Base-by-base conservation (phyloP, 1,140 invertebrate species). In the Tetragonula clypearis region DNA sequence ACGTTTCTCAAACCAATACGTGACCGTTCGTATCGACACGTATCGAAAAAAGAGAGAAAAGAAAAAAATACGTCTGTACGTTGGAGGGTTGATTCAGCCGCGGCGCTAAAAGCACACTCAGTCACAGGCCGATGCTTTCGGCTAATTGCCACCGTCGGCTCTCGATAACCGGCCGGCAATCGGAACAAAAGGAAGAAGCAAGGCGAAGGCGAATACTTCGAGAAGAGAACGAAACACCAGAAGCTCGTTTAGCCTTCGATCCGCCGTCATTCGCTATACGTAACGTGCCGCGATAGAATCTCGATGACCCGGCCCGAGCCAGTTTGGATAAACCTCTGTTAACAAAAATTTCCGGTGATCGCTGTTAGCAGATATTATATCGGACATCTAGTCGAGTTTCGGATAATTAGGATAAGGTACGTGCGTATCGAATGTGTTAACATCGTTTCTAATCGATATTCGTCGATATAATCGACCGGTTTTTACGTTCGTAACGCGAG, bases 81-180 rank as follows among this genome's bases (percentile, higher is more conserved):
- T 49, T 9, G 87, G 79, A 85, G 68, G 82, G 73, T 55, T 74
- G 69, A 74, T 80, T 26, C 35, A 14, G 5, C 17, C 1, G 12
- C 4, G 15, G 56, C 77, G 72, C 84, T 88, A 83, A 89, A 86
- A 89, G 87, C 84, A 79, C 80, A 62, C 83, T 86, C 87, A 49
- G 84, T 83, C 79, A 79, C 84, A 81, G 72, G 12, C 82, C 74
- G 87, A 83, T 87, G 65, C 80, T 69, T 62, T 69, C 65, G 85
- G 65, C 60, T 90, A 89, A 90, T 90, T 85, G 85, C 79, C 71
- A 26, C 1, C 55, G 74, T 53, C 35, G 78, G 60, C 77, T 72
- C 19, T 71, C 66, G 68, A 4, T 11, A 35, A 35, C 19, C 4
- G 19, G 1, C 14, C 14, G 1, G 6, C 14, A 26, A 55, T 73